These are phyloP conservation scores for Mus minutoides DNA, from an alignment of 2,797 vertebrate genomes.

Conservation along the genomic window DNA sequence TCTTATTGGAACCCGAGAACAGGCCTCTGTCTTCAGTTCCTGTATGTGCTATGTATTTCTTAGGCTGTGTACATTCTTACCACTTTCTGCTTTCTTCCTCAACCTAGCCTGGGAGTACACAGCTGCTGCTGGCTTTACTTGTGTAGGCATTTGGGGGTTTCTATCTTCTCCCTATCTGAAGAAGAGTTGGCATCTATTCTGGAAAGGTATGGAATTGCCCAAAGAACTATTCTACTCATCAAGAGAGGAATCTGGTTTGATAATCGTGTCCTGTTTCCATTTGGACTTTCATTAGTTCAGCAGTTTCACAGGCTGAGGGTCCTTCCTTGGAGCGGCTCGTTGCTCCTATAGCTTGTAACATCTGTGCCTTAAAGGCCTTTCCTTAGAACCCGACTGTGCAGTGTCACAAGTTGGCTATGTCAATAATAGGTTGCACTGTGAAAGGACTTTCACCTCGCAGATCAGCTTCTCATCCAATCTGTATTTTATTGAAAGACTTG, in stretches of 20 bases:
- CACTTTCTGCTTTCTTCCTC: neutral
- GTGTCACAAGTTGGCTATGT: neutral
- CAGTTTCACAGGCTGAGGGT: neutral
- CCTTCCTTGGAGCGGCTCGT: neutral
- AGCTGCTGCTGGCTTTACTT: neutral
- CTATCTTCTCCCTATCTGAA: neutral
- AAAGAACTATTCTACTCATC: neutral
- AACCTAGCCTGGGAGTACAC: neutral
- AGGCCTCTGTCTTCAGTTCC: neutral
- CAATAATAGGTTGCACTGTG: neutral
- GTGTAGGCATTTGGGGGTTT: neutral
- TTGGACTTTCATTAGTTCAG: neutral
- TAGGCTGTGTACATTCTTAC: fast-evolving
- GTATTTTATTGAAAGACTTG: neutral
- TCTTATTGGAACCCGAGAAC: neutral
- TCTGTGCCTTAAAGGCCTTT: neutral
- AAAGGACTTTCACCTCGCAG: neutral
- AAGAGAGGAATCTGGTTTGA: neutral
- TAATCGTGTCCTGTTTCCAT: neutral
- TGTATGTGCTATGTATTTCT: neutral
- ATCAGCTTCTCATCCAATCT: neutral
- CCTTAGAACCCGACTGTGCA: neutral
- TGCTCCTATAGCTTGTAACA: neutral
- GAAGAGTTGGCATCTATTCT: neutral
- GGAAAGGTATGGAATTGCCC: neutral